Evolutionary conservation across 2,797 vertebrate genomes (phyloP).

Genomic region (Heliangelus exortis): DNA sequence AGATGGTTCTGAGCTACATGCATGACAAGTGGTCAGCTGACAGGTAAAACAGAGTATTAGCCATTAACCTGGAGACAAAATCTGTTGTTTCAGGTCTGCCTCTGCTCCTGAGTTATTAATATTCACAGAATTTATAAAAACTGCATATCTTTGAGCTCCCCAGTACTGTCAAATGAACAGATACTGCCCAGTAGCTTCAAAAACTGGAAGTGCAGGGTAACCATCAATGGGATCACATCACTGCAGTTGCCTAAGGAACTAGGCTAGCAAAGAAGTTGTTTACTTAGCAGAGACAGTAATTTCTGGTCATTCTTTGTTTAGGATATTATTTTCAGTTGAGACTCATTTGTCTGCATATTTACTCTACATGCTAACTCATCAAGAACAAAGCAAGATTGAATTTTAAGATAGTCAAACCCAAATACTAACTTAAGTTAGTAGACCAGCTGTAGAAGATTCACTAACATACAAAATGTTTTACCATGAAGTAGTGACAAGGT

Average conservation of each 20-base stretch:
- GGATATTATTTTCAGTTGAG: background rate
- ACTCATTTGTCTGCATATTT: background rate
- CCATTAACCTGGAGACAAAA: background rate
- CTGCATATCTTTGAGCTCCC: background rate
- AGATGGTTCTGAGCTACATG: background rate
- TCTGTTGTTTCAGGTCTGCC: background rate
- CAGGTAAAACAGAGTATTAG: background rate
- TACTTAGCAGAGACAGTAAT: background rate
- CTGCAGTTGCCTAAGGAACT: background rate
- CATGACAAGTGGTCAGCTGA: background rate
- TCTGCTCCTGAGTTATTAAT: background rate
- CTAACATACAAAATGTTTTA: background rate
- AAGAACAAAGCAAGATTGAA: background rate
- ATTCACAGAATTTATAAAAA: background rate
- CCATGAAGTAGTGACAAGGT: background rate
- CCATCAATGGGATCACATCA: background rate
- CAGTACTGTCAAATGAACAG: background rate
- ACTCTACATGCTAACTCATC: background rate
- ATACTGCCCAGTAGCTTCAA: background rate
- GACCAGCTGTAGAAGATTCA: background rate
- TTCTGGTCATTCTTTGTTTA: background rate
- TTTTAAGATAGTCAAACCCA: background rate
- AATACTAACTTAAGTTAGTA: background rate
- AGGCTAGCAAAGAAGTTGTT: background rate
- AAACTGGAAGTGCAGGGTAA: background rate